phyloP scores from a whole-genome alignment of 2,797 vertebrate species.

The Catostomus latipinnis region DNA sequence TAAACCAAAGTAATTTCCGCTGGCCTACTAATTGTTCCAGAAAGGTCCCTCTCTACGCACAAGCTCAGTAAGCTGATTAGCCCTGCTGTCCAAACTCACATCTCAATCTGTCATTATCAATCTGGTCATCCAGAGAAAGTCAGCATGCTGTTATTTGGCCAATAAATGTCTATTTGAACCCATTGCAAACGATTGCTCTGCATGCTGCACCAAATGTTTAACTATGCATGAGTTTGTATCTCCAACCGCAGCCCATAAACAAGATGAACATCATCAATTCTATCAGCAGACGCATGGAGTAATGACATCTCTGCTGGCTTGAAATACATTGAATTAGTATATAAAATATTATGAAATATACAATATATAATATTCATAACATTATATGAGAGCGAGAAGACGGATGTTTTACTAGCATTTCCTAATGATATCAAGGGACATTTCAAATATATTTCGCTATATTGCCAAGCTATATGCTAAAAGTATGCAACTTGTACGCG shows the following conservation, averaged over 20 bases:
- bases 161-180: constrained; percentile 26
- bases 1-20: background rate
- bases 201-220: constrained; percentile 37
- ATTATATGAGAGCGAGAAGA: too few relatives aligned
- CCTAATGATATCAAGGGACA: too few relatives aligned
- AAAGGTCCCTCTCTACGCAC: constrained; percentile 20
- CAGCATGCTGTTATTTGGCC: constrained; percentile 53
- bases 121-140: constrained; percentile 62
- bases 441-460: too few relatives aligned
- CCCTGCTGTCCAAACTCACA: constrained; percentile 67
- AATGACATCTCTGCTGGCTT: constrained; percentile 17
- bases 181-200: background rate
- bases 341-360: too few relatives aligned
- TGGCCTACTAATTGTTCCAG: background rate
- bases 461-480: too few relatives aligned
- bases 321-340: background rate
- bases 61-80: constrained; percentile 57
- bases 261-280: background rate
- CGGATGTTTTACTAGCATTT: too few relatives aligned
- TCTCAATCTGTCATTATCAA: constrained; percentile 69
- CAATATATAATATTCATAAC: too few relatives aligned
- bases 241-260: constrained; percentile 24
- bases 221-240: constrained; percentile 41
- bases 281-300: background rate
- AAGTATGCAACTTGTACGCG: too few relatives aligned